phyloP scores from a whole-genome alignment of 2,113 vertebrate species.

The Phalacrocorax brasilianus region DNA sequence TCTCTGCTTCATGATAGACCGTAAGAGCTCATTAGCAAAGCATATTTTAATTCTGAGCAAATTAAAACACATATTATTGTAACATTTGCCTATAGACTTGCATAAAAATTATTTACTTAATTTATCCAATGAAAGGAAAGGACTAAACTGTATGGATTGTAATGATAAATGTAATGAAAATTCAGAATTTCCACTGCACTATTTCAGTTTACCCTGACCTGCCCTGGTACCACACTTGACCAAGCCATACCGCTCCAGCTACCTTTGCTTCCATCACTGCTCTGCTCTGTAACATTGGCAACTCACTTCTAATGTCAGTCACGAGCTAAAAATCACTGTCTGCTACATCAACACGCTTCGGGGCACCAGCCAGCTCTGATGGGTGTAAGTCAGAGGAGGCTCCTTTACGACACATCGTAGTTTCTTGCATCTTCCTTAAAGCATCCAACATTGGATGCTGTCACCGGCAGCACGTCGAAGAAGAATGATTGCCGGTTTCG shows the following conservation, averaged over 20 bases:
- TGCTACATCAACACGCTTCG: rapidly evolving
- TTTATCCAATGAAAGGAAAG: background rate
- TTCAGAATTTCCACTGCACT: background rate
- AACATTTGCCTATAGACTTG: slow-evolving; percentile 8
- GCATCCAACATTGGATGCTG: background rate
- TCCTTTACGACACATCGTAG: background rate
- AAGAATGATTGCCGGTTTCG: background rate
- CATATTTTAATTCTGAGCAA: slow-evolving; percentile 32
- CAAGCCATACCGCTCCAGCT: background rate
- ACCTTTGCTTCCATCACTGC: background rate
- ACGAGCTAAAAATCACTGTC: background rate
- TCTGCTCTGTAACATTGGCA: background rate
- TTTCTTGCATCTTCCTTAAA: background rate
- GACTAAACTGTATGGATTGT: background rate
- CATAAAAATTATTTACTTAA: background rate
- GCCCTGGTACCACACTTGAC: background rate
- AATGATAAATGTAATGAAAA: slow-evolving; percentile 2
- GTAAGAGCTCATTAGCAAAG: background rate
- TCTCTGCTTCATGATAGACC: background rate
- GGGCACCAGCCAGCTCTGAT: background rate
- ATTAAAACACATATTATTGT: background rate
- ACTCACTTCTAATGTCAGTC: background rate
- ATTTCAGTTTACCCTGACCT: background rate
- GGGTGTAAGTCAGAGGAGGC: background rate
- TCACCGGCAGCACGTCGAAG: background rate